A percentile compares a stretch with the other conserved stretches of the same genome.
phyloP scores from a whole-genome alignment of 2,113 vertebrate species.

The Notarius lentiginosus region DNA sequence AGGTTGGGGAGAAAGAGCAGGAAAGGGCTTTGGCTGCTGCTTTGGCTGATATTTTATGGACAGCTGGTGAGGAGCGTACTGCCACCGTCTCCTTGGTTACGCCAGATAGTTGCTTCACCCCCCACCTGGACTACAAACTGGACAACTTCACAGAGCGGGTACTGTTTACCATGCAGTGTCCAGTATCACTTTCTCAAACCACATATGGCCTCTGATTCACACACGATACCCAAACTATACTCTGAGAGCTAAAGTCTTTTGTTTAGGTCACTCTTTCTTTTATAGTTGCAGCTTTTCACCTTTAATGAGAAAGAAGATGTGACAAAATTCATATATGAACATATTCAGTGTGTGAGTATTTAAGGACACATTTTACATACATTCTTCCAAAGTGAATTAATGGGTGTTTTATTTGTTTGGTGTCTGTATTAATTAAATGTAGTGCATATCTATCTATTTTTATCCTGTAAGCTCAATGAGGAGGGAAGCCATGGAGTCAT shows the following conservation, averaged over 20 bases:
- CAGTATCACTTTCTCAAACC: background rate
- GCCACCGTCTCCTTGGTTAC: constrained; percentile 73
- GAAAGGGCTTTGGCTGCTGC: constrained; percentile 63
- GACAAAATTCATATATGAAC: constrained; percentile 76
- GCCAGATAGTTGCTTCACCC: constrained; percentile 46
- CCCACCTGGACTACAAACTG: constrained; percentile 61
- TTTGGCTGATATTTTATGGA: constrained; percentile 80
- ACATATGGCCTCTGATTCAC: background rate
- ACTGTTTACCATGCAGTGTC: constrained; percentile 50
- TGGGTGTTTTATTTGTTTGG: background rate
- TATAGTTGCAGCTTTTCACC: constrained; percentile 81
- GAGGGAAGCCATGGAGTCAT: constrained; percentile 82
- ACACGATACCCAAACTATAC: background rate
- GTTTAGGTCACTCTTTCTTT: constrained; percentile 9
- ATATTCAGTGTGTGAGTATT: constrained; percentile 79
- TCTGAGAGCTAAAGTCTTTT: background rate
- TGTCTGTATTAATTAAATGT: background rate
- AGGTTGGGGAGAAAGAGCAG: constrained; percentile 67
- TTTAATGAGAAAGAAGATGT: constrained; percentile 75
- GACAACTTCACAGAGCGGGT: constrained; percentile 77
- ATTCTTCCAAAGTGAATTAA: background rate
- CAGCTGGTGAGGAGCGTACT: constrained; percentile 70
- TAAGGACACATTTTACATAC: background rate
- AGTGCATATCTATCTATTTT: background rate
- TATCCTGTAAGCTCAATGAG: constrained; percentile 72